Evolutionary conservation across 2,888 invertebrate genomes (phyloP).

Genomic region (Eilema griseolum): DNA sequence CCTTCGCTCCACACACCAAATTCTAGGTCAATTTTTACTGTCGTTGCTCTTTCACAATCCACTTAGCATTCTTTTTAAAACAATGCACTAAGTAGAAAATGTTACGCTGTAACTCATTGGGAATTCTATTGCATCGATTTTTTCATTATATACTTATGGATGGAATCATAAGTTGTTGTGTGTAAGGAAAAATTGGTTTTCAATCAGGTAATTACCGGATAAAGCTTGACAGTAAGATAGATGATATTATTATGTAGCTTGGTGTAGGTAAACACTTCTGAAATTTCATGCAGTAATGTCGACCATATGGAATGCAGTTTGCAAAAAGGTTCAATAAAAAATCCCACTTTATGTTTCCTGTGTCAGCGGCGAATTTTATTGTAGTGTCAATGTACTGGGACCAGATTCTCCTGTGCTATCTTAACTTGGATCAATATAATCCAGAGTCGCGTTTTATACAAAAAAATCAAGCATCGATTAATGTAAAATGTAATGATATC

Average conservation of each 20-base stretch:
- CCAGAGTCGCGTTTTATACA: conserved; percentile 58
- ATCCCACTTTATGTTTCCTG: conserved; percentile 82
- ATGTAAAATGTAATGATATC: conserved; percentile 36
- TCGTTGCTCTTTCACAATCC: conserved; percentile 56
- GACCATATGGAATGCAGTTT: conserved; percentile 74
- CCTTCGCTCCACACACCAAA: conserved; percentile 49
- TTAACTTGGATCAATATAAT: conserved; percentile 69
- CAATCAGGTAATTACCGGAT: conserved; percentile 16
- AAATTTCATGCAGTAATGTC: conserved; percentile 58
- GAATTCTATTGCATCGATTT: conserved; percentile 30
- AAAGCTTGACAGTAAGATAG: conserved; percentile 37
- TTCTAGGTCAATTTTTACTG: conserved; percentile 71
- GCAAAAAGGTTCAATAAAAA: conserved; percentile 81
- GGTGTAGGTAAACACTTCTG: conserved; percentile 51
- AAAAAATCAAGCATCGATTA: conserved; percentile 45
- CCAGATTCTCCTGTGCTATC: conserved; percentile 65
- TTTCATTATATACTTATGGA: conserved; percentile 8
- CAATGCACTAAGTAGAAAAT: conserved; percentile 47
- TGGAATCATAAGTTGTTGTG: conserved; percentile 11
- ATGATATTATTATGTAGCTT: background rate
- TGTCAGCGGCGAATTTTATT: conserved; percentile 79
- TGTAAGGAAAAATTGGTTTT: background rate
- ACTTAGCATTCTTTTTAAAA: conserved; percentile 57
- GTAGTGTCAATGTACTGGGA: conserved; percentile 77
- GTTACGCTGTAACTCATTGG: conserved; percentile 27